Base-by-base conservation (phyloP, 2,888 invertebrate species). In the Cynaeus angustus region DNA sequence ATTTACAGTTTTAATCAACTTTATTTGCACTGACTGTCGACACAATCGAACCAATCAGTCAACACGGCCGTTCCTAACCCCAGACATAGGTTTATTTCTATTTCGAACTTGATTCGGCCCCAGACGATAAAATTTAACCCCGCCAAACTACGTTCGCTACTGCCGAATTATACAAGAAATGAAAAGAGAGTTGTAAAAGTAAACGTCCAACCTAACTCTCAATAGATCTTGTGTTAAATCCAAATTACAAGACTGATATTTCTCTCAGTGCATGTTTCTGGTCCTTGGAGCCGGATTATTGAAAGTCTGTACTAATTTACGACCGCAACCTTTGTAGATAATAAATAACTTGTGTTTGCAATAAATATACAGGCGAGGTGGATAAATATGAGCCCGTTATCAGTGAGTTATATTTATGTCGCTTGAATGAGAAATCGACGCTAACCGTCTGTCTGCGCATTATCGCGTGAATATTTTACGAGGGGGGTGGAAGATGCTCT, bases 401-500 rank as follows among this genome's bases (percentile, higher is more conserved):
- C 53, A 12, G 16, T 9, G 16, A 41, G 26, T 41, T 43, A 21
- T 59, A 59, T 46, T 45, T 61, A 38, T 50, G 50, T 38, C 37
- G 14, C 56, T 14, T 21, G 56, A 21, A 41, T 41, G 41, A 41
- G 37, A 10, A 56, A 56, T 33, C 41, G 56, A 26, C 46, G 21
- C 21, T 33, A 61, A 46, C 45, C 37, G 48, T 58, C 26, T 45
- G 43, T 58, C 30, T 50, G 52, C 37, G 21, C 45, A 55, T 65
- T 65, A 65, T 30, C 33, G 45, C 33, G 52, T 65, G 65, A 65
- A 65, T 65, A 65, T 65, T 65, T 65, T 45, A 65, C 16, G 12
- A 21, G 26, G 13, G 13, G 53, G 53, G 48, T 28, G 14, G 10
- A 26, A 26, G 48, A 26, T 26, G 53, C 41, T 10, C 33, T 38